These are phyloP conservation scores for Serripes groenlandicus DNA, from an alignment of 2,888 invertebrate genomes.

Conservation along the genomic window DNA sequence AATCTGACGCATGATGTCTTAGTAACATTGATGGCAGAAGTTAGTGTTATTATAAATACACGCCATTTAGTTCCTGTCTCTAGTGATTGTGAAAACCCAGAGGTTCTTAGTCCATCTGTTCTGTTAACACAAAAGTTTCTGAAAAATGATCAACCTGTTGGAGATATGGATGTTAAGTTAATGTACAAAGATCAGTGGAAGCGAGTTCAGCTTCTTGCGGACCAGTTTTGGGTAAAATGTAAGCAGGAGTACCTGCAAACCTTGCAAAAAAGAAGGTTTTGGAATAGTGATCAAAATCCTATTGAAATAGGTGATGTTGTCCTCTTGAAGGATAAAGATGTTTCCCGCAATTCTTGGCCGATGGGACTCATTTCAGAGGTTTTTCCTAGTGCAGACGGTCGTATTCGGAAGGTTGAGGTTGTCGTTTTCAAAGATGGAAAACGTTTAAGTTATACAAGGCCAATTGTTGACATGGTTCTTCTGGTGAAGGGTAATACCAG, in stretches of 20 bases:
- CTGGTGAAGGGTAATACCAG: no score
- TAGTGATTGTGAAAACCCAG: constrained; percentile 44
- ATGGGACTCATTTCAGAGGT: constrained; percentile 19
- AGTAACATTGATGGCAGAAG: constrained; percentile 40
- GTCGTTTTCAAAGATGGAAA: not conserved
- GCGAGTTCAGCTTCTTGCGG: constrained; percentile 17
- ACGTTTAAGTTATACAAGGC: not conserved
- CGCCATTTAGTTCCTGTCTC: constrained; percentile 36
- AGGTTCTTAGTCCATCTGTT: constrained; percentile 35
- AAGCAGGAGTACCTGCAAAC: constrained; percentile 7
- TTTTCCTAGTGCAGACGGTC: constrained; percentile 14
- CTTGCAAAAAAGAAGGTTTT: constrained; percentile 17
- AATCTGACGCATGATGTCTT: constrained; percentile 44
- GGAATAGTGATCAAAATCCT: not conserved
- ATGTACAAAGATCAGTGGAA: constrained; percentile 30
- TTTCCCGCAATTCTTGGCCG: constrained; percentile 12
- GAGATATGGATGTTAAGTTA: constrained; percentile 14
- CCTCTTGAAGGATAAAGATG: constrained; percentile 7
- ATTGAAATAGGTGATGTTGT: constrained; percentile 21
- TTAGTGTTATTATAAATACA: constrained; percentile 33
- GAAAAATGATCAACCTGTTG: not conserved
- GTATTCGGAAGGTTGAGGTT: constrained; percentile 18
- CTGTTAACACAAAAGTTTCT: constrained; percentile 32
- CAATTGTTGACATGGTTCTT: no score
- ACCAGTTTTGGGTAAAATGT: constrained; percentile 20